Evolutionary conservation across 1,140 invertebrate species (phyloP), one percentile per base, ranked within the genome.

Genomic region (Varroa destructor): DNA sequence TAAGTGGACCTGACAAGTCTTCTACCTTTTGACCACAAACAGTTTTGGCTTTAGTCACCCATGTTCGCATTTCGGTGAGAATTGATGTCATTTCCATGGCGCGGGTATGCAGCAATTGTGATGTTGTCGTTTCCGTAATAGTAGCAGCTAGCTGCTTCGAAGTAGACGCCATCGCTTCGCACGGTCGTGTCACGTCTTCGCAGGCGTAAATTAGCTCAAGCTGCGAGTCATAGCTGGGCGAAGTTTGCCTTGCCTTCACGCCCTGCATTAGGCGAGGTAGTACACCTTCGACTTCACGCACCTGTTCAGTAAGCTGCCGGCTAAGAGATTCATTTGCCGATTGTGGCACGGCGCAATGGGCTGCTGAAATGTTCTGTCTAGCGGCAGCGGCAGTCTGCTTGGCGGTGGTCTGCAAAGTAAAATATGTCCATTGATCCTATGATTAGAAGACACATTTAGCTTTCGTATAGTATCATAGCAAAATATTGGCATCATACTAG

Each of bases 361-460:
- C 86, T 0, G 89, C 87, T 40, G 88, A 86, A 58, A 96, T 89
- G 73, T 92, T 88, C 77, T 97, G 93, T 0, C 91, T 95, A 0
- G 91, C 90, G 56, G 89, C 87, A 0, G 89, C 86, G 0, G 90
- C 89, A 0, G 91, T 90, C 75, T 91, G 87, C 77, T 90, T 89
- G 0, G 92, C 91, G 74, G 89, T 89, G 73, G 78, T 79, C 79
- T 82, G 74, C 12, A 75, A 75, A 55, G 40, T 12, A 70, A 37
- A 64, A 8, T 43, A 64, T n/a, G 37, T 4, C 57, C 61, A 72
- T 51, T 0, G 42, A 36, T 36, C 55, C 55, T 56, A 12, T 12
- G 55, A 14, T 14, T 14, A 25, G 6, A 70, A n/a, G 46, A 2
- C 3, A 70, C 42, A 70, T 51, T 72, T 25, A 25, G 25, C 25